Evolutionary conservation across 2,797 vertebrate species (phyloP).

Genomic region (Microctenopoma stevenorrisi): DNA sequence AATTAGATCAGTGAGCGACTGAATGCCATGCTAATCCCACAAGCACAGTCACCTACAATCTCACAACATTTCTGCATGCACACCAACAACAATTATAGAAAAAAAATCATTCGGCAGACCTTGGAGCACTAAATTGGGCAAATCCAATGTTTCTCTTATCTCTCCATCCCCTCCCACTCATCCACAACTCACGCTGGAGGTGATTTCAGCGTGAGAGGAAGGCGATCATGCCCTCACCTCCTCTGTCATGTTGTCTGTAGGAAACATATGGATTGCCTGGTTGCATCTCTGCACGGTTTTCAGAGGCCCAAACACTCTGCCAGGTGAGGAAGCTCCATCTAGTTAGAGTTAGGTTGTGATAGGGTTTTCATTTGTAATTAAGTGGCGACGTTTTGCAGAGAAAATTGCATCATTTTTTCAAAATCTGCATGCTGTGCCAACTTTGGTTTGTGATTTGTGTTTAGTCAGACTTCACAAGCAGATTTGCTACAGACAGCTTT

Average conservation of each 20-base stretch:
- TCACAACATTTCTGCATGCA: slow-evolving; percentile 60
- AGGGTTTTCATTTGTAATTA: slow-evolving; percentile 40
- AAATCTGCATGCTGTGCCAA: slow-evolving; percentile 10
- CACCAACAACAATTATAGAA: slow-evolving; percentile 62
- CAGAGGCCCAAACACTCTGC: slow-evolving; percentile 36
- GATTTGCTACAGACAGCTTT: no score
- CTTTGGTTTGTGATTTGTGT: slow-evolving; percentile 23
- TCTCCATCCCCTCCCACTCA: slow-evolving; percentile 80
- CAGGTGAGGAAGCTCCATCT: slow-evolving; percentile 47
- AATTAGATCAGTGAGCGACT: slow-evolving; percentile 78
- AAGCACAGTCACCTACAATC: slow-evolving; percentile 72
- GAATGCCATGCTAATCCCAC: slow-evolving; percentile 70
- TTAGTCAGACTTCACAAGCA: slow-evolving; percentile 36
- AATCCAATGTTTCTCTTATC: slow-evolving; percentile 78
- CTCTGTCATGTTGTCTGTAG: slow-evolving; percentile 46
- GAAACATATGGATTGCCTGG: slow-evolving; percentile 59
- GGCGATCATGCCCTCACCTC: slow-evolving; percentile 44
- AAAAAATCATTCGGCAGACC: slow-evolving; percentile 66
- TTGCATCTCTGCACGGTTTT: slow-evolving; percentile 46
- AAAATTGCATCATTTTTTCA: slow-evolving; percentile 20
- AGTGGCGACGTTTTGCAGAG: slow-evolving; percentile 11
- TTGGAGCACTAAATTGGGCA: slow-evolving; percentile 58
- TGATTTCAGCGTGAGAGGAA: slow-evolving; percentile 68
- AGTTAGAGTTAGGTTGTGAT: slow-evolving; percentile 27
- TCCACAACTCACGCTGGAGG: slow-evolving; percentile 61